These are phyloP conservation scores for Eublepharis macularius DNA, from an alignment of 2,113 vertebrate species.

Conservation along the genomic window DNA sequence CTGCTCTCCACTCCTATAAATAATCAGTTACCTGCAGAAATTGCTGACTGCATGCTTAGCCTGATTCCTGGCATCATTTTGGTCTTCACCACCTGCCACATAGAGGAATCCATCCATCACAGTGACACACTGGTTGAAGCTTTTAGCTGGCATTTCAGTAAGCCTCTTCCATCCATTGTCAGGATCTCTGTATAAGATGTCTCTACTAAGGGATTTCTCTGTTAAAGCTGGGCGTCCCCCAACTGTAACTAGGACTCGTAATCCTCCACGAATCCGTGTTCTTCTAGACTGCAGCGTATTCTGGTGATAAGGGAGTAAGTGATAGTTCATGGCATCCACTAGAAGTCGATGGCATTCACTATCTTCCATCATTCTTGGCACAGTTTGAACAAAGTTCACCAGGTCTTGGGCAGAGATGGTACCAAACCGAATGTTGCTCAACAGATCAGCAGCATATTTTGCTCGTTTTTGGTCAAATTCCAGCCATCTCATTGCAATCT, in stretches of 20 bases:
- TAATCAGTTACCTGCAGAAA: constrained; percentile 90
- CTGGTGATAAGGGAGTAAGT: constrained; percentile 95
- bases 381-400: constrained; percentile 93
- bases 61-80: constrained; percentile 98
- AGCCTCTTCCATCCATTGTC: constrained; percentile 95
- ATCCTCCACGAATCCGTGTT: constrained; percentile 95
- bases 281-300: constrained; percentile 97
- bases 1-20: background rate
- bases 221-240: constrained; percentile 94
- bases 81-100: constrained; percentile 97
- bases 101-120: constrained; percentile 98
- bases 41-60: constrained; percentile 98
- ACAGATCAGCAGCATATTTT: constrained; percentile 90
- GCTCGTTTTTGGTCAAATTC: constrained; percentile 97
- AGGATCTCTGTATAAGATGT: constrained; percentile 92
- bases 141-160: constrained; percentile 97
- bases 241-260: constrained; percentile 90
- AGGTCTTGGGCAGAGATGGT: constrained; percentile 97
- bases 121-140: constrained; percentile 97
- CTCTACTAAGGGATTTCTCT: constrained; percentile 98
- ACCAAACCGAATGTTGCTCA: constrained; percentile 93
- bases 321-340: constrained; percentile 99
- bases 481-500: constrained; percentile 97
- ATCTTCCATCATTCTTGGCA: constrained; percentile 99
- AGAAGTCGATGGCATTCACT: constrained; percentile 94